A percentile compares a stretch with the other conserved stretches of the same genome.
Evolutionary conservation across 2,888 invertebrate species (phyloP).

Genomic region (Anaspis maculata): DNA sequence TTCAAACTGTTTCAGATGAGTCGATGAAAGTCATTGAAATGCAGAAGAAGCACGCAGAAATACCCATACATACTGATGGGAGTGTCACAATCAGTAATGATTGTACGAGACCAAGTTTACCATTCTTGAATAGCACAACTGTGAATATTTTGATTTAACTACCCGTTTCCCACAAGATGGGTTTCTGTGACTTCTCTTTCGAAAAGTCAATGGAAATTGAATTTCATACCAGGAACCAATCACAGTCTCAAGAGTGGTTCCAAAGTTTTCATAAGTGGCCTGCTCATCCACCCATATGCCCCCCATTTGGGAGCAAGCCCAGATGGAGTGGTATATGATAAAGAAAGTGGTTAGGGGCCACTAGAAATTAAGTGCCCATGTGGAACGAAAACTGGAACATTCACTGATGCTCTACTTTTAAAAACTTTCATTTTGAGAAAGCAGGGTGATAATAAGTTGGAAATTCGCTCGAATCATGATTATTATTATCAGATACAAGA

Average conservation of each 20-base stretch:
- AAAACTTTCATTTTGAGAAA: too few species aligned
- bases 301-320: conserved; percentile 3
- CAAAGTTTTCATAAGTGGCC: neutral
- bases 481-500: conserved; percentile 3
- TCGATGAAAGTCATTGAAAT: too few species aligned
- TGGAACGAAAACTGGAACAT: too few species aligned
- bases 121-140: neutral
- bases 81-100: too few species aligned
- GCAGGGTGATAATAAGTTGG: too few species aligned
- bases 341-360: neutral
- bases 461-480: conserved; percentile 3
- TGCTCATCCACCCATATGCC: conserved; percentile 1
- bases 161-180: neutral
- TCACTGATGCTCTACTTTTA: too few species aligned
- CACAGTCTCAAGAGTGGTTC: neutral
- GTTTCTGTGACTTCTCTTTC: neutral
- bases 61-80: too few species aligned
- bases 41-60: too few species aligned
- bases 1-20: too few species aligned
- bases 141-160: neutral
- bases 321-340: too few species aligned
- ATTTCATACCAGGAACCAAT: neutral
- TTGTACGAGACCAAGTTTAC: too few species aligned
- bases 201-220: neutral
- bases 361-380: too few species aligned